A percentile compares a stretch with the other conserved stretches of the same genome.
phyloP scores from a whole-genome alignment of 2,113 vertebrate genomes.

The Scytalopus superciliaris region DNA sequence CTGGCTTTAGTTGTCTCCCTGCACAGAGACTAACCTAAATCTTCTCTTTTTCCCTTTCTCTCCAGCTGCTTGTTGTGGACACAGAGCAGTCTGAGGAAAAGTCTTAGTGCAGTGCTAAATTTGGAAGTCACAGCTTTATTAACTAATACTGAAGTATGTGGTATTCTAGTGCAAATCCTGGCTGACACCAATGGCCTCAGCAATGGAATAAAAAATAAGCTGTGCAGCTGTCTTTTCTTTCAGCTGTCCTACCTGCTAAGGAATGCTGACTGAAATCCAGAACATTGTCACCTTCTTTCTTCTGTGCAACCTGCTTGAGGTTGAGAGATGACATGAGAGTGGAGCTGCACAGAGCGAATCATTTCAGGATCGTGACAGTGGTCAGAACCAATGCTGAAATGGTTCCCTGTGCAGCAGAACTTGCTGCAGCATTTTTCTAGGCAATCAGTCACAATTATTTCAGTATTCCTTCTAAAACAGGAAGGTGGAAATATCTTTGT shows the following conservation, averaged over 20 bases:
- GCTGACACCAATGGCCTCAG: neutral
- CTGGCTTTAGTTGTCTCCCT: neutral
- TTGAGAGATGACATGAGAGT: neutral
- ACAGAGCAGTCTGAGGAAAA: neutral
- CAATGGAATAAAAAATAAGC: neutral
- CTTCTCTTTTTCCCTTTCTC: neutral
- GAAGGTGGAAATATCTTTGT: neutral
- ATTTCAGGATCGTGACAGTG: neutral
- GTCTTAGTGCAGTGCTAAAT: neutral
- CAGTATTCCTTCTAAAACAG: neutral
- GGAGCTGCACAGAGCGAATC: neutral
- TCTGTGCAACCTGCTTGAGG: neutral
- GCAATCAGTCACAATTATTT: neutral
- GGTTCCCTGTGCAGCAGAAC: neutral
- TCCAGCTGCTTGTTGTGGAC: neutral
- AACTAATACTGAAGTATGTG: neutral
- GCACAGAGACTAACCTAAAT: neutral
- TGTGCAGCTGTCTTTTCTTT: neutral
- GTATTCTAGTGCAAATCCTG: neutral
- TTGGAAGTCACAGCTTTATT: slow-evolving; percentile 21
- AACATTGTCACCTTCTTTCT: neutral
- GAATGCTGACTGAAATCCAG: neutral
- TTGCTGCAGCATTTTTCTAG: neutral
- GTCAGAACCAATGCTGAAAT: neutral
- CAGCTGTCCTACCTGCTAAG: neutral